These are phyloP conservation scores for Trachelus tabidus DNA, from an alignment of 2,888 invertebrate genomes.

Conservation along the genomic window DNA sequence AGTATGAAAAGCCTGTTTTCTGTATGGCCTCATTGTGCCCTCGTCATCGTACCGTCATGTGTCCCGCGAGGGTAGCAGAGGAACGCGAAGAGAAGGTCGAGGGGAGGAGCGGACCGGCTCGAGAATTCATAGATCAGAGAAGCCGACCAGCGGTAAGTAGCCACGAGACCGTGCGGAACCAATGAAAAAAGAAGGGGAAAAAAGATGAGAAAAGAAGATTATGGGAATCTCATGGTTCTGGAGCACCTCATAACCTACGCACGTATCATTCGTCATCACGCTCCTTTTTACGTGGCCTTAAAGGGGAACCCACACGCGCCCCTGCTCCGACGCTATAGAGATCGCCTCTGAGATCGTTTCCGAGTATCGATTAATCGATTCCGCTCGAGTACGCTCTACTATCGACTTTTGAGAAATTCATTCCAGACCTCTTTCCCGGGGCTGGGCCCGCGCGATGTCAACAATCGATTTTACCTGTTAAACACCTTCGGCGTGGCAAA, in stretches of 20 bases:
- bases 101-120: conserved; percentile 23
- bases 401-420: not conserved
- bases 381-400: not conserved
- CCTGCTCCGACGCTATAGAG: not conserved
- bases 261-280: conserved; percentile 20
- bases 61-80: conserved; percentile 35
- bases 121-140: conserved; percentile 57
- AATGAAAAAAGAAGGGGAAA: not conserved
- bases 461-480: not conserved
- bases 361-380: not conserved
- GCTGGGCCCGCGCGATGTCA: not conserved
- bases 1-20: conserved; percentile 50
- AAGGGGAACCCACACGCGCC: not conserved
- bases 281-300: not conserved
- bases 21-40: conserved; percentile 53
- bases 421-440: not conserved
- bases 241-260: conserved; percentile 31
- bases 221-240: conserved; percentile 38
- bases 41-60: conserved; percentile 56
- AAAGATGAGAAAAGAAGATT: conserved; percentile 39
- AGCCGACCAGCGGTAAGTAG: conserved; percentile 39
- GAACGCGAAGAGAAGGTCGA: conserved; percentile 17
- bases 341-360: not conserved
- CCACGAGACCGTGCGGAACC: conserved; percentile 26
- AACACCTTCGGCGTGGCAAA: not conserved